Base-by-base conservation (phyloP, 1,140 invertebrate species). In the Arctopsyche grandis region DNA sequence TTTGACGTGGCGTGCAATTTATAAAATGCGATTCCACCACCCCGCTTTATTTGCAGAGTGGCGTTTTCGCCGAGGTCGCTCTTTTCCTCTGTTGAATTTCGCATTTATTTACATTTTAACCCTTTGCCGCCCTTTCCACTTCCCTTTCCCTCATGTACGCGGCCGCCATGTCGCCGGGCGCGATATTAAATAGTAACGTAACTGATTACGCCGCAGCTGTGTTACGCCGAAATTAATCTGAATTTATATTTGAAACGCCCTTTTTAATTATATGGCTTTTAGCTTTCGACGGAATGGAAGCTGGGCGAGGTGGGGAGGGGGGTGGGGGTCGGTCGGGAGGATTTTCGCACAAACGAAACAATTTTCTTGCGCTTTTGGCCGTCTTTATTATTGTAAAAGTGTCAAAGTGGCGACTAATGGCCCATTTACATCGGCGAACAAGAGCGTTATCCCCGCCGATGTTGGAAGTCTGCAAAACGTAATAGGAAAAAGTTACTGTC, bases 191-290 rank as follows among this genome's bases (percentile, higher is more conserved):
- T 48, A 71, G 69, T 71, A 44, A 71, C 44, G 44, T 46, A 46
- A 71, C 44, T 38, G 38, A 71, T 71, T 71, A 48, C 44, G 69
- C 38, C 69, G 16, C 69, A 71, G 69, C 69, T 71, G 69, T 48
- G 69, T 71, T 46, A 19, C 44, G 69, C 44, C 19, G 38, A 46
- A 71, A 71, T 48, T 71, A 71, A 71, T 71, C 69, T 71, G 38
- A 71, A 71, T 71, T 71, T 71, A 71, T 66, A 66, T 71, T 26
- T 71, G 69, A 44, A 71, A 71, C 38, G 14, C 60, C 24, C 24
- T 48, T 71, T 71, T 71, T 71, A 71, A 71, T 71, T 71, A 71
- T 71, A 46, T 48, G 69, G 69, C 63, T 19, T 66, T 66, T 66
- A 14, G 19, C 21, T 10, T 66, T 66, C n/a, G 22, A 21, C 63